Evolutionary conservation across 2,113 vertebrate genomes (phyloP).

Genomic region (Ageneiosus marmoratus): DNA sequence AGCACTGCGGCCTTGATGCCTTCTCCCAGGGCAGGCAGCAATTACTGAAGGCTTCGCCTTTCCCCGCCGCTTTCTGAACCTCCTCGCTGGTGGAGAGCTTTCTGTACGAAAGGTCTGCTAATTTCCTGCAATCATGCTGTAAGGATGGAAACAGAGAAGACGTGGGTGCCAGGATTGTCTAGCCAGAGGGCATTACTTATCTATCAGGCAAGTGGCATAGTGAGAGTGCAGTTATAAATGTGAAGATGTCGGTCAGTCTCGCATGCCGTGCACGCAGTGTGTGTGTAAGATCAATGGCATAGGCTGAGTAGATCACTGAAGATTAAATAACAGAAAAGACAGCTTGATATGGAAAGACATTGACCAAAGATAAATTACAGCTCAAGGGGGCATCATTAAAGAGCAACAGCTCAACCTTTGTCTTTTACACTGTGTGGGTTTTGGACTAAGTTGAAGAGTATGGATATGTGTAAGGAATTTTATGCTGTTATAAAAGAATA

Average conservation of each 20-base stretch:
- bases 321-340: conserved; percentile 10
- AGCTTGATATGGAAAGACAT: conserved; percentile 8
- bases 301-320: not conserved
- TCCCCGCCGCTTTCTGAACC: conserved; percentile 62
- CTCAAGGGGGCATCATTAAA: not conserved
- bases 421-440: not conserved
- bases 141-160: conserved; percentile 56
- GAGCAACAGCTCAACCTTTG: not conserved
- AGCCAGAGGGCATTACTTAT: conserved; percentile 36
- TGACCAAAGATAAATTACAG: not conserved
- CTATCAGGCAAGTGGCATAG: conserved; percentile 17
- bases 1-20: conserved; percentile 85
- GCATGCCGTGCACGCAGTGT: not conserved
- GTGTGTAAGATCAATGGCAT: not conserved
- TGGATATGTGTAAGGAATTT: not conserved
- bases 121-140: conserved; percentile 81
- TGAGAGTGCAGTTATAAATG: not conserved
- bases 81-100: conserved; percentile 75
- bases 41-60: conserved; percentile 83
- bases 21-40: conserved; percentile 83
- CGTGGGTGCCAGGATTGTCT: conserved; percentile 46
- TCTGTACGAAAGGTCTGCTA: conserved; percentile 81
- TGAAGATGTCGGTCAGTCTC: conserved; percentile 24
- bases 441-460: not conserved
- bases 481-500: not conserved